Evolutionary conservation across 2,888 invertebrate species (phyloP).

Genomic region (Fissipunctia ypsillon): DNA sequence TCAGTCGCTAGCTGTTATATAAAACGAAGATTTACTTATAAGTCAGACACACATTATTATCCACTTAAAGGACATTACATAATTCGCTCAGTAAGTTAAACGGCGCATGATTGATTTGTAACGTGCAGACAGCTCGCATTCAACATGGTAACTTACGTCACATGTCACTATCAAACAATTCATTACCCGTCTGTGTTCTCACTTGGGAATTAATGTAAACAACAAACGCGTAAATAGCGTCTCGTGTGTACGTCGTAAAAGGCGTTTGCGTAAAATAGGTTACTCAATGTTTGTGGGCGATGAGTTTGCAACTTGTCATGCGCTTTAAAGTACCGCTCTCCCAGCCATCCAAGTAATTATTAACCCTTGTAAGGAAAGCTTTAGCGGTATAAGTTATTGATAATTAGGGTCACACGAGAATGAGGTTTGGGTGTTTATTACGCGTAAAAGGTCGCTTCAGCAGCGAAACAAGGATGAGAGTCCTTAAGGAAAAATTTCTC

Average conservation of each 20-base stretch:
- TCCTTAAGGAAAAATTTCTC: slow-evolving; percentile 18
- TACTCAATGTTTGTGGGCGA: slow-evolving; percentile 39
- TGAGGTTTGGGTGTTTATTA: slow-evolving; percentile 46
- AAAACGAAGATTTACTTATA: background rate
- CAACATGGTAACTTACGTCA: slow-evolving; percentile 38
- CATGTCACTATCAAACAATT: slow-evolving; percentile 31
- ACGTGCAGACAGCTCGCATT: slow-evolving; percentile 24
- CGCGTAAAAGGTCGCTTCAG: slow-evolving; percentile 25
- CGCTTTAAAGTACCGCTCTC: slow-evolving; percentile 47
- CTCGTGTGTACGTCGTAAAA: slow-evolving; percentile 43
- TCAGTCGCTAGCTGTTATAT: background rate
- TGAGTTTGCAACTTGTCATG: slow-evolving; percentile 58
- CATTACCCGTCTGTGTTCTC: slow-evolving; percentile 29
- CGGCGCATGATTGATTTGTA: slow-evolving; percentile 38
- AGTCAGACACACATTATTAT: background rate
- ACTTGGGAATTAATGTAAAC: slow-evolving; percentile 27
- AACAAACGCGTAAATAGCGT: slow-evolving; percentile 28
- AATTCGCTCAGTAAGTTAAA: slow-evolving; percentile 33
- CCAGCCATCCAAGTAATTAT: slow-evolving; percentile 54
- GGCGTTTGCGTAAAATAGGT: slow-evolving; percentile 47
- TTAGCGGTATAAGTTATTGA: slow-evolving; percentile 60
- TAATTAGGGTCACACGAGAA: slow-evolving; percentile 57
- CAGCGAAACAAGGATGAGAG: slow-evolving; percentile 16
- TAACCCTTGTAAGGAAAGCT: slow-evolving; percentile 59
- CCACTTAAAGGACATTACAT: slow-evolving; percentile 22